Percentiles rank a stretch among this genome's conserved stretches.
phyloP scores from a whole-genome alignment of 2,888 invertebrate species.

The Mesopsocus fuscifrons region DNA sequence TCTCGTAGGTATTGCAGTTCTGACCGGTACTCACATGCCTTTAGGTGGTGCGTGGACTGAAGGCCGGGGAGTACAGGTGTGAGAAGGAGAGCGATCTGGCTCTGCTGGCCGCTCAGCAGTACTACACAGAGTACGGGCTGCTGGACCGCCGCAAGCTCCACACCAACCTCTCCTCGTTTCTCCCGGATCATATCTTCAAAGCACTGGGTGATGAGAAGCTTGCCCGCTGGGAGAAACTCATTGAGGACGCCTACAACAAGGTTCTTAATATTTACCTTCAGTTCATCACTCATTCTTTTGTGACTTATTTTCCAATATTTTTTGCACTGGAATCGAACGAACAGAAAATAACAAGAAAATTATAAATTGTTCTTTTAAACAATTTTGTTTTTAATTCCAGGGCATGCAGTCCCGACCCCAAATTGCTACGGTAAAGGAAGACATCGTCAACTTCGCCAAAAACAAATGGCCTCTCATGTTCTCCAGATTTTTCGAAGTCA shows the following conservation, averaged over 20 bases:
- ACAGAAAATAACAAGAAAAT: no score
- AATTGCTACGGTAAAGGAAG: slow-evolving; percentile 58
- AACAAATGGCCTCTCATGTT: slow-evolving; percentile 88
- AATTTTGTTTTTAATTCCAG: no score
- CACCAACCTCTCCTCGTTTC: slow-evolving; percentile 53
- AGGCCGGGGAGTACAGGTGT: slow-evolving; percentile 82
- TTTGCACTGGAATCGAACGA: no score
- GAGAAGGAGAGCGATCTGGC: slow-evolving; percentile 67
- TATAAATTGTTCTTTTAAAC: no score
- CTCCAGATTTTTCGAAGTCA: slow-evolving; percentile 82
- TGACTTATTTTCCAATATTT: no score
- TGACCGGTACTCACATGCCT: no score
- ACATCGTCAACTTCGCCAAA: slow-evolving; percentile 80
- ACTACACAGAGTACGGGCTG: slow-evolving; percentile 65
- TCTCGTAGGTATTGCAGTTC: no score
- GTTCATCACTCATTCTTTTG: no score
- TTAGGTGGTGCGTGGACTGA: slow-evolving; percentile 75
- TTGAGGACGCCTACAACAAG: slow-evolving; percentile 47
- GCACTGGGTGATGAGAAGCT: slow-evolving; percentile 38
- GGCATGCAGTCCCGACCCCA: slow-evolving; percentile 44
- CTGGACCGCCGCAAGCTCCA: slow-evolving; percentile 48
- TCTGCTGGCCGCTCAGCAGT: slow-evolving; percentile 76
- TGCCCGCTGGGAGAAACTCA: slow-evolving; percentile 50
- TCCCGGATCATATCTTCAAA: slow-evolving; percentile 52
- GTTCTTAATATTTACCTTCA: no score